phyloP scores from a whole-genome alignment of 2,888 invertebrate genomes.

The Quadroppia sp. region DNA sequence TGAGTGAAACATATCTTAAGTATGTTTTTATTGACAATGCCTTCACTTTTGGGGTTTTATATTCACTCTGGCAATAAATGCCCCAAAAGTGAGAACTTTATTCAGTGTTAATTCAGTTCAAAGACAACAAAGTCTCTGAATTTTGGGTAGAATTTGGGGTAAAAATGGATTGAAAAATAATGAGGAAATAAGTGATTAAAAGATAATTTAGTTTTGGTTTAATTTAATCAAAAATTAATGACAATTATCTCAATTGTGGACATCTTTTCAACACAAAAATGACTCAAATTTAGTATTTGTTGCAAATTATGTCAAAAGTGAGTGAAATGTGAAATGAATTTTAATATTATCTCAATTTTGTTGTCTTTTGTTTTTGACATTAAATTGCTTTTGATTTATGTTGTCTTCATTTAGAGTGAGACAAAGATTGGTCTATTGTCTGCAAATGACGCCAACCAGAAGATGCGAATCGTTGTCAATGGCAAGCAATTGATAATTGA shows the following conservation, averaged over 20 bases:
- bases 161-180: not conserved
- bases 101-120: no score
- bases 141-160: not conserved
- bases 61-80: no score
- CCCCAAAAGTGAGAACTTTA: no score
- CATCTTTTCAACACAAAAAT: not conserved
- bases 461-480: constrained; percentile 17
- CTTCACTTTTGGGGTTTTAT: no score
- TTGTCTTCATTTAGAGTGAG: constrained; percentile 3
- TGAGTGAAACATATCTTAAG: no score
- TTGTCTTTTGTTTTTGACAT: not conserved
- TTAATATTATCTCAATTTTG: no score
- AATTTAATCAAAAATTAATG: not conserved
- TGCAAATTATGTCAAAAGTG: constrained; percentile 3
- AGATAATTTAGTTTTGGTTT: not conserved
- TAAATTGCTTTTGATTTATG: not conserved
- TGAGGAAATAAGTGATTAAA: constrained; percentile 9
- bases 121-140: no score
- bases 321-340: not conserved
- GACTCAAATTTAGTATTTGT: not conserved
- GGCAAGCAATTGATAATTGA: constrained; percentile 10
- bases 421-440: constrained; percentile 21
- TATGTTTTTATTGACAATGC: no score
- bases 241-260: not conserved
- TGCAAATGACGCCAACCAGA: constrained; percentile 9